Evolutionary conservation across 2,888 invertebrate genomes (phyloP).

Genomic region (Caenorhabditis wallacei): DNA sequence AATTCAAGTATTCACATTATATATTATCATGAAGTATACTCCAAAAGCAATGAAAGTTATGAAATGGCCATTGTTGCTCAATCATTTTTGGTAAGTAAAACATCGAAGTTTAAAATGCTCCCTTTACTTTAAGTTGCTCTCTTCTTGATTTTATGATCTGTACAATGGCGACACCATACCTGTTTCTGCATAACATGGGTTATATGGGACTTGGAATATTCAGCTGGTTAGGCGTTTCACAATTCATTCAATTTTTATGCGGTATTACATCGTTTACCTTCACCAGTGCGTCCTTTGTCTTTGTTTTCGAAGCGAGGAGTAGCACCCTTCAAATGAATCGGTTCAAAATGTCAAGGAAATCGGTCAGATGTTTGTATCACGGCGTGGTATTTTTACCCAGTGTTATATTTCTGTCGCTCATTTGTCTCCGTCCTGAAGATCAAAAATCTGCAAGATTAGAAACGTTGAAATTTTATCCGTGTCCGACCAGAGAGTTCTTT

Average conservation of each 20-base stretch:
- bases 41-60: neutral
- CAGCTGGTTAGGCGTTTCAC: neutral
- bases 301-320: constrained; percentile 15
- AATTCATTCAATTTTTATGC: neutral
- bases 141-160: neutral
- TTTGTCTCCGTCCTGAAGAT: neutral
- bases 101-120: neutral
- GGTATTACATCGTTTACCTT: too few species aligned
- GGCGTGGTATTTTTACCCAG: neutral
- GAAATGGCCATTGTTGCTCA: constrained; percentile 6
- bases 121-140: neutral
- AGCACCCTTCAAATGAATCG: neutral
- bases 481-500: constrained; percentile 4
- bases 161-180: neutral
- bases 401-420: neutral
- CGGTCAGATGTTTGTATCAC: neutral
- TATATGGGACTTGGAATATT: neutral
- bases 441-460: neutral
- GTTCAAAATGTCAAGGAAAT: neutral
- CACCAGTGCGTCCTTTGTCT: neutral
- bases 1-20: constrained; percentile 7
- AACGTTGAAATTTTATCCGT: neutral
- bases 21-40: neutral
- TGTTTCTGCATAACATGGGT: neutral
- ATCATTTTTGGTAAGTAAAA: constrained; percentile 21